Base-by-base conservation (phyloP, 2,113 vertebrate genomes). In the Propithecus coquereli region DNA sequence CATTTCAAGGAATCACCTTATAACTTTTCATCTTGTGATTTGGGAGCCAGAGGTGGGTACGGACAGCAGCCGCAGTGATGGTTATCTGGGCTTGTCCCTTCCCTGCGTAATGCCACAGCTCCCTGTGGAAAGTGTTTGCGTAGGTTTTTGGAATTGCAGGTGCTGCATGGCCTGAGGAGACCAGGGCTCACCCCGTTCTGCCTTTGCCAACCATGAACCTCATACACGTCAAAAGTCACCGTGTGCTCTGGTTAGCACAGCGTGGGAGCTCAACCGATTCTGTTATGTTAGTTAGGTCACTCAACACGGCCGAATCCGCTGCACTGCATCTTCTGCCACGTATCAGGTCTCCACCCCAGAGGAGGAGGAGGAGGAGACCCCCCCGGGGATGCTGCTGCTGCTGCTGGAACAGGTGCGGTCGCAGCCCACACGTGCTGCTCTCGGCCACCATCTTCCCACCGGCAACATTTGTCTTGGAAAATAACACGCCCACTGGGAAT, bases 401-500 rank as follows among this genome's bases (percentile, higher is more conserved):
- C 52, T 90, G 50, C 76, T 93, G n/a, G 61, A 71, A 57, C 59
- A 52, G 57, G 82, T 47, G 59, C 57, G 6, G 79, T 70, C 43
- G 34, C 50, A 85, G n/a, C 40, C 85, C 54, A 37, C 87, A 61
- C 61, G 0, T 37, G 94, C 93, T 79, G 70, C 68, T 96, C 92
- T 83, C 91, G 90, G 40, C 94, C 84, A 63, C 94, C 76, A 74
- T 91, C 70, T 92, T 94, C 95, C 97, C 95, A 96, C 47, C 81
- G 92, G 85, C 91, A 77, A 52, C 96, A 87, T 70, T 95, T 94
- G 91, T 84, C 23, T 52, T 43, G 97, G 90, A 81, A 96, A 97
- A 86, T 77, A 89, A 18, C 87, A 61, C 18, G 83, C 57, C 95
- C 57, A 82, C 86, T 84, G n/a, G 57, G 95, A 97, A 95, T 93